These are phyloP conservation scores for Drosophila pullipes DNA, from an alignment of 2,888 invertebrate genomes.

Conservation along the genomic window DNA sequence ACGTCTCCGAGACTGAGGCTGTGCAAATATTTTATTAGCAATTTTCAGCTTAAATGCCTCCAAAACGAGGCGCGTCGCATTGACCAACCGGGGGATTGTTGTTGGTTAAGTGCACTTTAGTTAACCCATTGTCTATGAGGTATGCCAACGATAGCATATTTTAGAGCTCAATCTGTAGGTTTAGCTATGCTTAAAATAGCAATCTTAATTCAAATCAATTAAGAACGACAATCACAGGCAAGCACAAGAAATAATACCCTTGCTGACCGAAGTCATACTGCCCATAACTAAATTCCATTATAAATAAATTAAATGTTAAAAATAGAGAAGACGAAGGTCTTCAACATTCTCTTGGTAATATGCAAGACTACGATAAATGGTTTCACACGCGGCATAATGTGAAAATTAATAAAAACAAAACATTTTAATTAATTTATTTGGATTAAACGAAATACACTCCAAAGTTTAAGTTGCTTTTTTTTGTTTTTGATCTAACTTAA, in stretches of 20 bases:
- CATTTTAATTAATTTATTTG: neutral
- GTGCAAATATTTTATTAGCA: constrained; percentile 81
- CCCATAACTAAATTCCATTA: neutral
- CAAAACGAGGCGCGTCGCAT: constrained; percentile 41
- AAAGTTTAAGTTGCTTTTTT: neutral
- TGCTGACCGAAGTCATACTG: neutral
- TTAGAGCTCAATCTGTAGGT: neutral
- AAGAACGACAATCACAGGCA: neutral
- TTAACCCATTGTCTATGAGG: constrained; percentile 19
- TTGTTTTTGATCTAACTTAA: neutral
- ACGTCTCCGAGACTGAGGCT: constrained; percentile 38
- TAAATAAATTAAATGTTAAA: neutral
- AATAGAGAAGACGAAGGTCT: neutral
- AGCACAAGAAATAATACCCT: neutral
- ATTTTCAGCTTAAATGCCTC: constrained; percentile 81
- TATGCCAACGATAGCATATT: neutral
- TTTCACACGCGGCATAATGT: neutral
- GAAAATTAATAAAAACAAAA: neutral
- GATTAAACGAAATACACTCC: neutral
- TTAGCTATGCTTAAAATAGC: neutral
- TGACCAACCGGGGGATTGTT: constrained; percentile 20
- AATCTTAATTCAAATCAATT: neutral
- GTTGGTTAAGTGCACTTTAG: constrained; percentile 20
- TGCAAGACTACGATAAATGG: neutral
- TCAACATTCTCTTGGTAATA: neutral